Base-by-base conservation (phyloP, 2,113 vertebrate species). In the Phalacrocorax brasilianus region DNA sequence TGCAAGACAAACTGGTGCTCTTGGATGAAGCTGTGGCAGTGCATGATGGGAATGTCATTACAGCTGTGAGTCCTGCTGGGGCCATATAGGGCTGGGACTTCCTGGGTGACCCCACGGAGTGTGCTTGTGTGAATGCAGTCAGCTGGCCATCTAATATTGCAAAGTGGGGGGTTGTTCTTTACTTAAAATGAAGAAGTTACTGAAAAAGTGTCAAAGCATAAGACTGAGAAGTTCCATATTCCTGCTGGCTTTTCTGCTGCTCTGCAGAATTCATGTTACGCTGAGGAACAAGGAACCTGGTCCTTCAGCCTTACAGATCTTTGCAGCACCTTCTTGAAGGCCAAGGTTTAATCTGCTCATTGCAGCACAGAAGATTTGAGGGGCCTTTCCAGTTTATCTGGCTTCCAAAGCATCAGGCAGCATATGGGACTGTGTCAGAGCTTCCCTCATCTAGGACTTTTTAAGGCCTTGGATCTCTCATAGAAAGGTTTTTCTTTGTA, bases 21-120 rank as follows among this genome's bases (percentile, higher is more conserved):
- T 96, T 99, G 70, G 99, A 99, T 85, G 98, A 98, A 88, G 98
- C 99, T 30, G 99, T 99, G 16, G 86, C 76, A n/a, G 97, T 97
- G 24, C 98, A 99, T 6, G 99, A 99, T 80, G 99, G 99, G 33
- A 99, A 99, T 32, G 98, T 99, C 97, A 99, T 99, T 97, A 99
- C 99, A 44, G 99, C 99, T 15, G 99, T 99, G 93, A 98, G 98
- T 97, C 56, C 65, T 95, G 3, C 65, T 76, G 52, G 44, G 70
- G 44, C 42, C 4, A 0, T 40, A 12, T 12, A n/a, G 79, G 85
- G 47, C 53, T 91, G 89, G 33, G 85, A 66, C 17, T 66, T 83
- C 27, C 27, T 50, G 22, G 32, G 71, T 95, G 58, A n/a, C 33
- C 19, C 55, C 38, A 45, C 18, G 70, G 38, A 72, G 44, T 17